These are phyloP conservation scores for Drosophila sulfurigaster DNA, from an alignment of 1,140 invertebrate genomes.

Conservation along the genomic window DNA sequence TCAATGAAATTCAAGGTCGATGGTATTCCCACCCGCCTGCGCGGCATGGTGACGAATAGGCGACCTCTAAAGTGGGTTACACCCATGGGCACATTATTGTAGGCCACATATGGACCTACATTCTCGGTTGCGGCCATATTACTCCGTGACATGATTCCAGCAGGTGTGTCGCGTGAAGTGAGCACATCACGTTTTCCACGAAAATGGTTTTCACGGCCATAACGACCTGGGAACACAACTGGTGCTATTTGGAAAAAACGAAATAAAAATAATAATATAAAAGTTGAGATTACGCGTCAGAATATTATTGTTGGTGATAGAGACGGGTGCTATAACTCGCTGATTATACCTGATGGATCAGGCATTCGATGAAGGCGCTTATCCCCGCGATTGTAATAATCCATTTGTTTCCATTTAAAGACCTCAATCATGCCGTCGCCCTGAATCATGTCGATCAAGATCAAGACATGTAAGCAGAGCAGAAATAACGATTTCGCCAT, in stretches of 20 bases:
- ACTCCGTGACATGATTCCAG: constrained; percentile 30
- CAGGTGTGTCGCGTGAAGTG: constrained; percentile 58
- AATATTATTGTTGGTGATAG: constrained; percentile 8
- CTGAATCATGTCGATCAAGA: constrained; percentile 10
- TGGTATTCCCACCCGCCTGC: constrained; percentile 88
- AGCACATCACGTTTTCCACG: constrained; percentile 53
- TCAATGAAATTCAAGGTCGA: constrained; percentile 90
- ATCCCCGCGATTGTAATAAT: constrained; percentile 81
- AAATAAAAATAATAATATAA: not conserved
- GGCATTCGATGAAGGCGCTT: constrained; percentile 14
- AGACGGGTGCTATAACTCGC: not conserved
- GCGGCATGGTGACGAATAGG: constrained; percentile 90
- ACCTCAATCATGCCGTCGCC: constrained; percentile 81
- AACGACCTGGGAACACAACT: constrained; percentile 55
- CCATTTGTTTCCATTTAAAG: constrained; percentile 85
- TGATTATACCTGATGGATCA: constrained; percentile 44
- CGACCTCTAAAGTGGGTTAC: constrained; percentile 88
- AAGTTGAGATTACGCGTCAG: not conserved
- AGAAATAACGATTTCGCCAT: constrained; percentile 45
- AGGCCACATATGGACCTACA: constrained; percentile 71
- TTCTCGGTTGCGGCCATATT: not conserved
- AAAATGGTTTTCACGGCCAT: constrained; percentile 8
- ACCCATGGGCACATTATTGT: constrained; percentile 91
- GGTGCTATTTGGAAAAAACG: constrained; percentile 35
- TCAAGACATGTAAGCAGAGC: constrained; percentile 34